Evolutionary conservation across 2,113 vertebrate genomes (phyloP).

Genomic region (Oncorhynchus keta): DNA sequence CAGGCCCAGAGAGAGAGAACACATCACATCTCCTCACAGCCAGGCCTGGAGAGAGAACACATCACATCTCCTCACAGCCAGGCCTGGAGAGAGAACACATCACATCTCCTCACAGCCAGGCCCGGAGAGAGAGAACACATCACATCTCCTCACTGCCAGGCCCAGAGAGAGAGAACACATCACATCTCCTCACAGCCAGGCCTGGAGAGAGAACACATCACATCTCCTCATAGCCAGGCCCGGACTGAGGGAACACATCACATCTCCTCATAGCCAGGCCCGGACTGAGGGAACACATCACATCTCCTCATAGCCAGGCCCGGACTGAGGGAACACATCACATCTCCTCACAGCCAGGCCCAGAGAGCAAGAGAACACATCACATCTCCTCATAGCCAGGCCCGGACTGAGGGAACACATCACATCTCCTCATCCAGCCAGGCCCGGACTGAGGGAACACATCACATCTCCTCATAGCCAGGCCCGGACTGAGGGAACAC

Average conservation of each 20-base stretch:
- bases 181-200: slow-evolving; percentile 24
- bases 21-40: slow-evolving; percentile 53
- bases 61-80: slow-evolving; percentile 46
- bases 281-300: slow-evolving; percentile 70
- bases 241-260: slow-evolving; percentile 69
- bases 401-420: slow-evolving; percentile 67
- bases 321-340: slow-evolving; percentile 70
- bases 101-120: too few species aligned
- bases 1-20: slow-evolving; percentile 52
- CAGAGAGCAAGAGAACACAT: slow-evolving; percentile 68
- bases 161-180: slow-evolving; percentile 65
- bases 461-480: slow-evolving; percentile 44
- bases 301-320: too few species aligned
- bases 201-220: slow-evolving; percentile 68
- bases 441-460: slow-evolving; percentile 58
- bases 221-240: too few species aligned
- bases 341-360: too few species aligned
- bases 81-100: slow-evolving; percentile 40
- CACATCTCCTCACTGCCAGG: slow-evolving; percentile 22
- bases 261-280: too few species aligned
- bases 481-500: slow-evolving; percentile 65
- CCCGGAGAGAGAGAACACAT: slow-evolving; percentile 66
- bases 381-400: slow-evolving; percentile 24
- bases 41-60: slow-evolving; percentile 56
- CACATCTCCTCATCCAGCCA: slow-evolving; percentile 27